Base-by-base conservation (phyloP, 2,797 vertebrate genomes). In the Syngnathus acus region DNA sequence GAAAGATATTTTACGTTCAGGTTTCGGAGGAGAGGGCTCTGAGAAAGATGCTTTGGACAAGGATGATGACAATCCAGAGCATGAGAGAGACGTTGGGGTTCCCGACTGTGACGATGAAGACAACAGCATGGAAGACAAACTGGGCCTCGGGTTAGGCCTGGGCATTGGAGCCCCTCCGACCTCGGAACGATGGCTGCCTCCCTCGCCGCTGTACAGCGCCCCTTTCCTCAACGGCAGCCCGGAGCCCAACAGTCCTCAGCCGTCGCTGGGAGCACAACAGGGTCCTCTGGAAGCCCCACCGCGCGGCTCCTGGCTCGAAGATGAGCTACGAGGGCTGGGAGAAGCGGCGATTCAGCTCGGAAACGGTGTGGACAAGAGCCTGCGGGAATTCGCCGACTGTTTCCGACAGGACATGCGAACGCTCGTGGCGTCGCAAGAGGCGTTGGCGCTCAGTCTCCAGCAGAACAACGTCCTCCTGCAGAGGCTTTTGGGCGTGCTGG, bases 381-480 rank as follows among this genome's bases (percentile, higher is more conserved):
- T 93, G 65, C 81, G 72, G 62, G 92, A 93, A 66, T 93, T 92
- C 54, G 88, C 89, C 1, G 91, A 93, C 42, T 82, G 90, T 69
- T 93, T 93, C 72, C 76, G 91, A 39, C 84, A 83, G 40, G 91
- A 92, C 79, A 90, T 92, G 84, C 88, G 84, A 68, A 90, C 90
- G 65, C 90, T 93, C 32, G 91, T 92, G 8, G 80, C 89, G 67
- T 93, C 92, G 0, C 92, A 93, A 60, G 92, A 93, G 78, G 81
- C 89, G 10, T 81, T 93, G 67, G 90, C 90, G 40, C 70, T 86
- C 72, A 93, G 92, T 78, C 78, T 93, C 9, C 91, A 93, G 78
- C 92, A 93, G 78, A 93, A 93, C 83, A 93, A 93, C 67, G 78
- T 92, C 62, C 90, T 93, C 19, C 72, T 93, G 76, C 91, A 93